Evolutionary conservation across 2,113 vertebrate genomes (phyloP), one percentile per base, ranked within the genome.

Genomic region (Malurus melanocephalus): DNA sequence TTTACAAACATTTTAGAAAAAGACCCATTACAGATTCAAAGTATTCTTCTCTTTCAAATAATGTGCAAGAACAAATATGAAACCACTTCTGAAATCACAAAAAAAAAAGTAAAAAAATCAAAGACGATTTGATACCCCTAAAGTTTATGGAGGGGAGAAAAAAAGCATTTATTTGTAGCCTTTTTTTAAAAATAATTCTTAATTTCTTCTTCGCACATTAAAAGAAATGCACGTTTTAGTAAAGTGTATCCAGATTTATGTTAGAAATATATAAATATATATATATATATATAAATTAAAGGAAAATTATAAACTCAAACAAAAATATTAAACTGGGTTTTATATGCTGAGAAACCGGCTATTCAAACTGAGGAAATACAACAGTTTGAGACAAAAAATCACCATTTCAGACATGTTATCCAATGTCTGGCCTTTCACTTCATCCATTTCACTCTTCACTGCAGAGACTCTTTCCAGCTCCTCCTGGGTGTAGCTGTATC

Each of bases 371-470:
- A 51, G 56, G 62, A 67, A 67, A 69, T 12, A 35, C 9, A 81
- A 38, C 6, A 83, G 10, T 24, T 76, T 48, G 71, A 64, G 71
- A 13, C 6, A 55, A 67, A 38, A 61, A 78, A 17, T 98, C 95
- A 99, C 99, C 99, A 99, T 99, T 93, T 98, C 99, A 61, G 99
- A 99, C 98, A 99, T 99, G 96, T 98, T 98, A 22, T 98, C 98
- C 85, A 99, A 95, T 0, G 98, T 99, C 21, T 97, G 98, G n/a
- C 98, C 98, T 93, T 99, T 99, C 96, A 98, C 96, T 89, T 99
- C 98, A 52, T 99, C 99, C 77, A 99, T 97, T 90, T 99, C 99
- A n/a, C 98, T 99, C 96, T 99, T 99, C 61, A 99, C 97, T 60
- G 99, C 98, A 6, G 99, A 99, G 26, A 99, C 98, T 81, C 98